Conservation (phyloP, 1,140 invertebrate genomes). For the Leptopilina clavipes region DNA sequence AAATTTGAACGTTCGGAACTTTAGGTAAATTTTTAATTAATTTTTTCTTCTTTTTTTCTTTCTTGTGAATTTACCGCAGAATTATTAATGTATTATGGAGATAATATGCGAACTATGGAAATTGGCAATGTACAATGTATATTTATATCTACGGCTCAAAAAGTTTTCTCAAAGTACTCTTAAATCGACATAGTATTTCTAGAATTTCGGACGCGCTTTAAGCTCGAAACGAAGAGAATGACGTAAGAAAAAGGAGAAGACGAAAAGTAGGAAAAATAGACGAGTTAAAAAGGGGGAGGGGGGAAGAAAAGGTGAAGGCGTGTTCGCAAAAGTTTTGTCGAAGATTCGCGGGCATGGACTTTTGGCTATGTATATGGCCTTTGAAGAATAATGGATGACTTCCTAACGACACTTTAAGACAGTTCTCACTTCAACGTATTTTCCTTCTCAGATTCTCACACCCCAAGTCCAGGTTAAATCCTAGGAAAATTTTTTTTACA, state of each 20-base stretch:
- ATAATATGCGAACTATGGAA: background rate
- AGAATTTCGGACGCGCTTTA: background rate
- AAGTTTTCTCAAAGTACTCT: constrained; percentile 17
- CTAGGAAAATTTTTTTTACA: constrained; percentile 7
- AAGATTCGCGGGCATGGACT: constrained; percentile 62
- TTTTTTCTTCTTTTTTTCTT: too few relatives aligned
- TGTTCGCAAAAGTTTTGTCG: constrained; percentile 59
- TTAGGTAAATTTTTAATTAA: too few relatives aligned
- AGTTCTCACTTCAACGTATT: constrained; percentile 64
- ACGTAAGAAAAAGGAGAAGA: constrained; percentile 48
- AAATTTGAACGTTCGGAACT: too few relatives aligned
- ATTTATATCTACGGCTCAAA: background rate
- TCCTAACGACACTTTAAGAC: constrained; percentile 72
- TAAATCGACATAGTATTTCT: constrained; percentile 32
- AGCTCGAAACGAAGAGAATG: constrained; percentile 42
- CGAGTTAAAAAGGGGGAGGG: background rate
- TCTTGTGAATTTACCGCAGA: too few relatives aligned
- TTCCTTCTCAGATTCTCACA: constrained; percentile 41
- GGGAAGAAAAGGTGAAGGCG: constrained; percentile 49
- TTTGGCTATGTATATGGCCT: constrained; percentile 47
- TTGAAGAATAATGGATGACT: constrained; percentile 70
- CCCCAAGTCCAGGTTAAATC: background rate
- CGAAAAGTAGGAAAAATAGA: constrained; percentile 27
- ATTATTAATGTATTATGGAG: too few relatives aligned
- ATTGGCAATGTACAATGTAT: background rate